Conservation (phyloP, 1,140 invertebrate genomes). For the Piezodorus guildinii region DNA sequence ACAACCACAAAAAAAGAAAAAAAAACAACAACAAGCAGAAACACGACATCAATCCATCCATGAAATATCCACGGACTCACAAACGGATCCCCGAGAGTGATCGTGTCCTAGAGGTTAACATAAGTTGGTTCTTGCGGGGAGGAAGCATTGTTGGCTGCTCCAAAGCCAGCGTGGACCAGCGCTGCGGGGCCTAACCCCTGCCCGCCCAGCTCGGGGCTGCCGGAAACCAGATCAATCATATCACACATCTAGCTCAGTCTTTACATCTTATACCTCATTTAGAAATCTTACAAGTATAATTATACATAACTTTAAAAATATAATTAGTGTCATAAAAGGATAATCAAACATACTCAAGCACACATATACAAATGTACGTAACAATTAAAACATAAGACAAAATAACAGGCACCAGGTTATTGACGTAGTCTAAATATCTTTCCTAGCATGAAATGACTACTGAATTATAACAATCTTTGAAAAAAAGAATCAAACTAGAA, state of each 20-base stretch:
- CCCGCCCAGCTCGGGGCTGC: constrained; percentile 27
- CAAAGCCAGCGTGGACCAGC: constrained; percentile 34
- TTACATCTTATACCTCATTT: too few relatives aligned
- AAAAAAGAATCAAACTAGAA: too few relatives aligned
- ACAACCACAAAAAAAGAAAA: constrained; percentile 13
- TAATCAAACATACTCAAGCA: too few relatives aligned
- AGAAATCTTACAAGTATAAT: too few relatives aligned
- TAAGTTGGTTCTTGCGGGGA: constrained; percentile 83
- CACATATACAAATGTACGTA: too few relatives aligned
- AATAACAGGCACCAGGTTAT: too few relatives aligned
- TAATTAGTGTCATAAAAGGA: too few relatives aligned
- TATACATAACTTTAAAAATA: too few relatives aligned
- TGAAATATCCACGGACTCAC: constrained; percentile 29
- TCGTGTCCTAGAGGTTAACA: constrained; percentile 69
- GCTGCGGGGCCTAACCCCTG: constrained; percentile 26
- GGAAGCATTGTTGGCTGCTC: constrained; percentile 44
- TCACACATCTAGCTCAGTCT: not conserved
- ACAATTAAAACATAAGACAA: too few relatives aligned
- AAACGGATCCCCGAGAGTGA: constrained; percentile 24
- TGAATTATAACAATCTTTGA: too few relatives aligned
- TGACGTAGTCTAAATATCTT: too few relatives aligned
- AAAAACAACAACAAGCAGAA: constrained; percentile 22
- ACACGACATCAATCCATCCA: constrained; percentile 17
- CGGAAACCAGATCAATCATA: constrained; percentile 28
- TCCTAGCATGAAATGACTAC: too few relatives aligned